These are phyloP conservation scores for Bombus confusus DNA, from an alignment of 1,140 invertebrate species.

Conservation along the genomic window DNA sequence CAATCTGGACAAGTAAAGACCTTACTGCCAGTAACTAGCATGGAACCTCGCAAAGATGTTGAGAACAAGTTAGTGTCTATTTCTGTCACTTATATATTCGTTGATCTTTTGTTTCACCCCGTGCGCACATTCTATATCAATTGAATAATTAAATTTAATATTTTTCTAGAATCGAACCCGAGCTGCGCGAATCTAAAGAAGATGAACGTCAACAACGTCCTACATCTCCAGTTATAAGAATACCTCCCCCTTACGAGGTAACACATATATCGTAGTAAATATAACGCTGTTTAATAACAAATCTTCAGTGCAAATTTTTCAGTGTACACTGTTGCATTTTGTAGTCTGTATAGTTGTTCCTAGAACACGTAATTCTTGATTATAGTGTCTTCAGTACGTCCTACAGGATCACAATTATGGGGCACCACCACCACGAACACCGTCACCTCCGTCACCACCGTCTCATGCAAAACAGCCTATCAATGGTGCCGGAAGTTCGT, in stretches of 20 bases:
- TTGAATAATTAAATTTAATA: neutral
- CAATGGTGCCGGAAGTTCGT: constrained; percentile 74
- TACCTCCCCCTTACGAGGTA: constrained; percentile 80
- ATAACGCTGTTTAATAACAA: neutral
- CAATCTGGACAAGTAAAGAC: constrained; percentile 75
- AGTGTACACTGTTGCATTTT: constrained; percentile 15
- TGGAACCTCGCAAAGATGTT: constrained; percentile 65
- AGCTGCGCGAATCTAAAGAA: constrained; percentile 68
- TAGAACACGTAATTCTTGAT: constrained; percentile 75
- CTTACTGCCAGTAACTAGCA: constrained; percentile 65
- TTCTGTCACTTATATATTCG: neutral
- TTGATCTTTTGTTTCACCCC: neutral
- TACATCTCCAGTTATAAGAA: constrained; percentile 72
- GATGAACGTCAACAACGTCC: constrained; percentile 67
- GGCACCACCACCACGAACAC: constrained; percentile 86
- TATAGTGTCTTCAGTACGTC: constrained; percentile 86
- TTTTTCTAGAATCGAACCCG: constrained; percentile 68
- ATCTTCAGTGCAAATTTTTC: constrained; percentile 1
- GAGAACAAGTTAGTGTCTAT: constrained; percentile 70
- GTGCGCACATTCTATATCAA: neutral
- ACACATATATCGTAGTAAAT: constrained; percentile 21
- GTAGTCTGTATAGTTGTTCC: constrained; percentile 73
- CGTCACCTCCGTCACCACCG: constrained; percentile 83
- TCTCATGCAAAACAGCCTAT: constrained; percentile 76
- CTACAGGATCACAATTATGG: constrained; percentile 93